Evolutionary conservation across 2,113 vertebrate genomes (phyloP).

Genomic region (Datnioides undecimradiatus): DNA sequence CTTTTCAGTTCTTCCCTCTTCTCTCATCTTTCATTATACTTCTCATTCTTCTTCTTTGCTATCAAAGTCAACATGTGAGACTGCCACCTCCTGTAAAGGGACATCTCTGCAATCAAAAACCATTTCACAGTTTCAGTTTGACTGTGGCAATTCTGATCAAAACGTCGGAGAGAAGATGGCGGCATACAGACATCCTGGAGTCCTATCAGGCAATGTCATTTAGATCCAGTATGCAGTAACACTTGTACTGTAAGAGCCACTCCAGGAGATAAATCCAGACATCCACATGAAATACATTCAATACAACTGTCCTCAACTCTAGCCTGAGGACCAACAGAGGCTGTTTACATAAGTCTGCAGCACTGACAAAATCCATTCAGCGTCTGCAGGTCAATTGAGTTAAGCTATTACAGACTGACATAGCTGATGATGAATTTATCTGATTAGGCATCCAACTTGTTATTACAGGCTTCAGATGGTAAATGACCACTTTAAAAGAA

Average conservation of each 20-base stretch:
- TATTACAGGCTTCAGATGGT: slow-evolving; percentile 42
- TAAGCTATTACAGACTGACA: slow-evolving; percentile 53
- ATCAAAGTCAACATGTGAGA: neutral
- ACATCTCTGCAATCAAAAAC: slow-evolving; percentile 29
- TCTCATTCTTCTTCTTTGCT: slow-evolving; percentile 10
- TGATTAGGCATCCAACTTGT: slow-evolving; percentile 57
- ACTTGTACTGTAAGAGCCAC: slow-evolving; percentile 15
- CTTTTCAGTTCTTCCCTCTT: slow-evolving; percentile 17
- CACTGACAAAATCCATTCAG: slow-evolving; percentile 33
- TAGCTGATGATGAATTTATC: slow-evolving; percentile 54
- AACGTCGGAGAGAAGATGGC: neutral
- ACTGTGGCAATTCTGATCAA: slow-evolving; percentile 9
- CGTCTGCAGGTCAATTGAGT: slow-evolving; percentile 43
- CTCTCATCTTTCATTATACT: slow-evolving; percentile 53
- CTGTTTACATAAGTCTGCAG: slow-evolving; percentile 50
- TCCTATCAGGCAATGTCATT: slow-evolving; percentile 19
- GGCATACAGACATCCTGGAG: slow-evolving; percentile 34
- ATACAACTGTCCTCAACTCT: slow-evolving; percentile 3
- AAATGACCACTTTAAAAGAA: slow-evolving; percentile 40
- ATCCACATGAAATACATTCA: too few relatives aligned
- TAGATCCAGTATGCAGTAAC: slow-evolving; percentile 14
- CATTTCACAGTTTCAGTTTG: neutral
- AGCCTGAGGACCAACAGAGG: slow-evolving; percentile 32
- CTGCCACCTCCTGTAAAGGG: slow-evolving; percentile 39
- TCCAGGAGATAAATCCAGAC: slow-evolving; percentile 32